Base-by-base conservation (phyloP, 2,797 vertebrate genomes). In the Gastrophryne carolinensis region DNA sequence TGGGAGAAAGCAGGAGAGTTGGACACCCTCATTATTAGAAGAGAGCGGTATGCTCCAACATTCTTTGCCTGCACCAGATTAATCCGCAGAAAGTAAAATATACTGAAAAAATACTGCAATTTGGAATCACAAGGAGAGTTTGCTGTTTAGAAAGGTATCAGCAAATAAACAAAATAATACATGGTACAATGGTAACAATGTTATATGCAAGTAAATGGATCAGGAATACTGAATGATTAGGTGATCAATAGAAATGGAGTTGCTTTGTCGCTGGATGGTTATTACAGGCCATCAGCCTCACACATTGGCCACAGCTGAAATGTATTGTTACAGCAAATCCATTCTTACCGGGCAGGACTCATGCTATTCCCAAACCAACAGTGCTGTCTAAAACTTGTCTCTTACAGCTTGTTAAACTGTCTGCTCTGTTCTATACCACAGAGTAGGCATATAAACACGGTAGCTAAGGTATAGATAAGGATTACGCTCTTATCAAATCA, bases 351-450 rank as follows among this genome's bases (percentile, higher is more conserved):
- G 23, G 15, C 49, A 54, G 19, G 64, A 34, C 24, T 17, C 23
- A 49, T 27, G 29, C 13, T 72, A 78, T 72, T 78, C 75, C 75
- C 75, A 72, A 23, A 66, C 39, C 61, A 78, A 44, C 75, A 41
- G 17, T 5, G 68, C 75, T 77, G 60, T 77, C 74, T 66, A 78
- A 72, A 68, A 78, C 60, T 68, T 72, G 75, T 66, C 75, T 66
- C 63, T 72, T 66, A 58, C 52, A 78, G 53, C 75, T 78, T 78
- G 75, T 72, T 72, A 72, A 66, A 72, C 61, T 58, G 75, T 78
- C 75, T 72, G 68, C 60, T 17, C 10, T 71, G 60, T 61, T 78
- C 68, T 23, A 34, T 58, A 19, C 60, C 34, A 50, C 37, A 37
- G 27, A 63, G 50, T 27, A 71, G 37, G 72, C 39, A 65, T 61